Base-by-base conservation (phyloP, 1,140 invertebrate species). In the Drosophila ogumai region DNA sequence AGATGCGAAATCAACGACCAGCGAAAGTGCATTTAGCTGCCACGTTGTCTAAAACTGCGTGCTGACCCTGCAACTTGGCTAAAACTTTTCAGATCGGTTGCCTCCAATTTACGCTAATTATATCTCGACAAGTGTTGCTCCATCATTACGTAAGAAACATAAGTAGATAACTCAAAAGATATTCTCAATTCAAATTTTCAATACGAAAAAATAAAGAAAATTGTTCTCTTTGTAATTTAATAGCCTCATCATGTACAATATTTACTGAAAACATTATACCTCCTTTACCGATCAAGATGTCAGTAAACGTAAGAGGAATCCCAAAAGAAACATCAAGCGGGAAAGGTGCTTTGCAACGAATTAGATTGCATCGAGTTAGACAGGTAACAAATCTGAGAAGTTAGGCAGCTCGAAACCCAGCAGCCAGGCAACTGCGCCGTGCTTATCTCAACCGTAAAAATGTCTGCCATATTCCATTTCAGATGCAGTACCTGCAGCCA, bases 401-500 rank as follows among this genome's bases (percentile, higher is more conserved):
- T 77, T 77, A 69, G 76, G 57, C 73, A 71, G 64, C 75, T 77
- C 41, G 50, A 67, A 75, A 69, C 59, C 59, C 64, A 56, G 79
- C 34, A 66, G 72, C 76, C 82, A 88, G 80, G 76, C 77, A 87
- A 87, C 79, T 80, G 76, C 54, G 67, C 43, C 80, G 76, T 77
- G 80, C 80, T 81, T 84, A 88, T 84, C 77, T 88, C 65, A 75
- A 71, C 80, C 84, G 81, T 80, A 81, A 90, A 87, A 87, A 84
- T 84, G 84, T 64, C 80, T 88, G 80, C 84, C 84, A 88, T 88
- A 88, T 88, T 88, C 82, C 84, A 90, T 88, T 90, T 84, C 77
- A 81, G 81, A 81, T 90, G 76, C 84, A 88, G 85, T 86, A 90
- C 85, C 85, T 88, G 85, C 85, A 88, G 77, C 84, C 64, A 61